These are phyloP conservation scores for Julus scanicus DNA, from an alignment of 2,888 invertebrate species.

Conservation along the genomic window DNA sequence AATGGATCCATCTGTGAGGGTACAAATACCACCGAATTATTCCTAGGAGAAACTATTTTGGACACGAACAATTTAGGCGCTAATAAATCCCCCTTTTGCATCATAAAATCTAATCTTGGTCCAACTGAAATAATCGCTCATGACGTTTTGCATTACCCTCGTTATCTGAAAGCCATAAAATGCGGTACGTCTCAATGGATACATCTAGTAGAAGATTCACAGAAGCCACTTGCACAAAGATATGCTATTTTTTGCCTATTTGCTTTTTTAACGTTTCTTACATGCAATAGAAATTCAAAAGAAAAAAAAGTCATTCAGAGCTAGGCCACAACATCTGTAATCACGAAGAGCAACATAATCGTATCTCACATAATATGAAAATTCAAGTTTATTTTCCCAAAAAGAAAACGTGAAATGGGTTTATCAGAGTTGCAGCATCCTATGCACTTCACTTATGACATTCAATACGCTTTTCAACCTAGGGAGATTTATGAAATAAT, in stretches of 20 bases:
- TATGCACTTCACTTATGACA: background rate
- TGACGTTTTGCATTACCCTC: conserved; percentile 20
- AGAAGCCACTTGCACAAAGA: background rate
- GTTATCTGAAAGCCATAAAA: conserved; percentile 32
- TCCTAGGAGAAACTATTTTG: conserved; percentile 14
- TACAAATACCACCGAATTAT: background rate
- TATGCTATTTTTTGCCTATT: background rate
- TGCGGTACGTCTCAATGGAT: background rate
- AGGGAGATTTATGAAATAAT: background rate
- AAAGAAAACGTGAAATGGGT: background rate
- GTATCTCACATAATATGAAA: conserved; percentile 18
- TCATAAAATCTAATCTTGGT: conserved; percentile 42
- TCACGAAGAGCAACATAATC: conserved; percentile 25
- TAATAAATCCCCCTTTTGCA: conserved; percentile 35
- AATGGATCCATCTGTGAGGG: background rate
- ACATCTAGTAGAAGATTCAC: background rate
- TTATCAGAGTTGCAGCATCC: conserved; percentile 2
- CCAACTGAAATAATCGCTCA: background rate
- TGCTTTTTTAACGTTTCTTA: background rate
- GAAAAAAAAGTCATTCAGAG: background rate
- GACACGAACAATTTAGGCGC: background rate
- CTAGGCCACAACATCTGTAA: conserved; percentile 12
- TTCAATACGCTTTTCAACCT: background rate
- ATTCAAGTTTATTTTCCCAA: background rate
- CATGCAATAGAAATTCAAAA: conserved; percentile 22